Conservation (phyloP, 2,113 vertebrate genomes). For the Oncorhynchus keta region DNA sequence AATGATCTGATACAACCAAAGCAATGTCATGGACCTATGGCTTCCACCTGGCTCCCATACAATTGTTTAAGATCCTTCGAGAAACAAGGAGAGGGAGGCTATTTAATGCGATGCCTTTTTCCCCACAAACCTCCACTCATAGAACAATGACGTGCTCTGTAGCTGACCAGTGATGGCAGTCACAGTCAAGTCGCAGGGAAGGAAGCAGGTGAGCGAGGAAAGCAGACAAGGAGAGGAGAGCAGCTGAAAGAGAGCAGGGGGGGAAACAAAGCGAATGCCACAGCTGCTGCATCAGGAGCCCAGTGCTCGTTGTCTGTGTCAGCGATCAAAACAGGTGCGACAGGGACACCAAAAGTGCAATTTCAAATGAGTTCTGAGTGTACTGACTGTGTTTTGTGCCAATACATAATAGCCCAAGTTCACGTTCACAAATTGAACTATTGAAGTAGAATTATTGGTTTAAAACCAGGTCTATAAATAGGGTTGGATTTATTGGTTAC, state of each 20-base stretch:
- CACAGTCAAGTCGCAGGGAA: background rate
- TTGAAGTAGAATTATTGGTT: background rate
- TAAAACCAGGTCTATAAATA: background rate
- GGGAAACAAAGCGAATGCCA: background rate
- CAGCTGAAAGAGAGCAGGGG: background rate
- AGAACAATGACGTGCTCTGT: background rate
- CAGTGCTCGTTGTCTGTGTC: conserved; percentile 6
- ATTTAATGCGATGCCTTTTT: background rate
- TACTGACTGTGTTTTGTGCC: too few relatives aligned
- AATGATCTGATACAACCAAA: too few relatives aligned
- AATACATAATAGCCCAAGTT: too few relatives aligned
- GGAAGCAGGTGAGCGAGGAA: background rate
- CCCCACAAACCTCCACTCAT: background rate
- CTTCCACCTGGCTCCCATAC: too few relatives aligned
- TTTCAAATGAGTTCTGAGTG: background rate
- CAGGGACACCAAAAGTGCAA: background rate
- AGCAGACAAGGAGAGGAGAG: background rate
- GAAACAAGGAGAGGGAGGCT: background rate
- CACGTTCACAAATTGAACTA: too few relatives aligned
- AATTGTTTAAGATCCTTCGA: too few relatives aligned
- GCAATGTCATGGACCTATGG: too few relatives aligned
- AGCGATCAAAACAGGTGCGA: background rate
- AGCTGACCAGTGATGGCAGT: conserved; percentile 46
- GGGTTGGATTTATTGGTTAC: conserved; percentile 8
- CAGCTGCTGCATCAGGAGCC: background rate